phyloP scores from a whole-genome alignment of 2,888 invertebrate species.

The Ochropacha duplaris region DNA sequence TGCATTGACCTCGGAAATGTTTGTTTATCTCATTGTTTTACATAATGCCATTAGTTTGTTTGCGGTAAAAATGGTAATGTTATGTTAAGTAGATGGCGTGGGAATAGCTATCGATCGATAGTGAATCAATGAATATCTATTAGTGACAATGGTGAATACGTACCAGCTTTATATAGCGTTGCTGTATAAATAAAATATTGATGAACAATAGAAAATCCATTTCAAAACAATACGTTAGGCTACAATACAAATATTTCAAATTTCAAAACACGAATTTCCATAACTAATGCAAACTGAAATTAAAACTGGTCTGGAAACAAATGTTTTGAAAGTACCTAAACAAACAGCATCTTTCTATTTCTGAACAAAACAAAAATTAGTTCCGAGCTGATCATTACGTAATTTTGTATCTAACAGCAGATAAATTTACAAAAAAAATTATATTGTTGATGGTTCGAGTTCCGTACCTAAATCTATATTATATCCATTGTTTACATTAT shows the following conservation, averaged over 20 bases:
- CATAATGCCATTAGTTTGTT: conserved; percentile 5
- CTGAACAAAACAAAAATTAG: not conserved
- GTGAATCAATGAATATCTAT: not conserved
- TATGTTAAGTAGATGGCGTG: conserved; percentile 2
- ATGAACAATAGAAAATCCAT: not conserved
- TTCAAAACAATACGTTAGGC: not conserved
- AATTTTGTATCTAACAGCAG: not conserved
- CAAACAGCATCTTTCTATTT: not conserved
- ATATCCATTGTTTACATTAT: not conserved
- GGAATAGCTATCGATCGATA: not conserved
- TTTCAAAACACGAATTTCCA: no score
- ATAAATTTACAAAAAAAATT: not conserved
- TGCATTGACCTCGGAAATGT: conserved; percentile 43
- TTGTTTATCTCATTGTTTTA: conserved; percentile 18
- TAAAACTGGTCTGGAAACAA: not conserved
- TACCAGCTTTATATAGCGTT: not conserved
- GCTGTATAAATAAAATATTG: not conserved
- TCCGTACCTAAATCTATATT: not conserved
- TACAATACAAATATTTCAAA: no score
- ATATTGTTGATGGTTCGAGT: not conserved
- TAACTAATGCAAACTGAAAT: no score
- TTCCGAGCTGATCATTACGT: not conserved
- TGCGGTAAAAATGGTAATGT: conserved; percentile 1
- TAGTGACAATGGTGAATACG: not conserved
- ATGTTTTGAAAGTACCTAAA: not conserved